A percentile compares a stretch with the other conserved stretches of the same genome.
Evolutionary conservation across 2,888 invertebrate species (phyloP).

Genomic region (Hybos culiciformis): DNA sequence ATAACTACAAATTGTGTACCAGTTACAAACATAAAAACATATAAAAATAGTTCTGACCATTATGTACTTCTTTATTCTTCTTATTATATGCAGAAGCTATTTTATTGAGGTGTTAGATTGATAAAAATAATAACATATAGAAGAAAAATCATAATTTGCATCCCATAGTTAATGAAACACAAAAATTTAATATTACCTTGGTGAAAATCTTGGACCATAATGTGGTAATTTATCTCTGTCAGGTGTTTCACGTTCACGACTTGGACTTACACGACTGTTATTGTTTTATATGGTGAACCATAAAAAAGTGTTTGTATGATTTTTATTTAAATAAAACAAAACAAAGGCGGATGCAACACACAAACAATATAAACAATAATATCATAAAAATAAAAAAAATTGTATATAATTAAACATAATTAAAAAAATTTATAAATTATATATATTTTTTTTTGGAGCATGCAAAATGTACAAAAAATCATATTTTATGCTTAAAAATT

Average conservation of each 20-base stretch:
- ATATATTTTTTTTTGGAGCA: no score
- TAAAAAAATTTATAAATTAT: neutral
- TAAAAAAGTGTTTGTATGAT: no score
- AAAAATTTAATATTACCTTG: constrained; percentile 34
- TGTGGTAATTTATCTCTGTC: constrained; percentile 70
- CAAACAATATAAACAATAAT: constrained; percentile 9
- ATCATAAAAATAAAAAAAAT: constrained; percentile 10
- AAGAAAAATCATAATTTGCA: no score
- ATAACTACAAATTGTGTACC: no score
- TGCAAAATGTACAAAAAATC: no score
- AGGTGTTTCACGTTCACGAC: constrained; percentile 67
- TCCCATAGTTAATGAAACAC: no score
- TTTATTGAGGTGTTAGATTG: constrained; percentile 5
- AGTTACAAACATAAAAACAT: no score
- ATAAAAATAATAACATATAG: no score
- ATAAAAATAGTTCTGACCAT: neutral
- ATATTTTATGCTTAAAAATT: no score
- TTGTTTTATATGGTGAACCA: no score
- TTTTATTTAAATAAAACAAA: no score
- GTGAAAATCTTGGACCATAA: constrained; percentile 80
- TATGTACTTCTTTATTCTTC: neutral
- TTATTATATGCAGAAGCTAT: neutral
- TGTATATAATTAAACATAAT: constrained; percentile 13
- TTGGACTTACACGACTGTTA: constrained; percentile 73
- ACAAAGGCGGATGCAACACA: neutral